phyloP scores from a whole-genome alignment of 2,888 invertebrate species.

The Drosophila ezoana region DNA sequence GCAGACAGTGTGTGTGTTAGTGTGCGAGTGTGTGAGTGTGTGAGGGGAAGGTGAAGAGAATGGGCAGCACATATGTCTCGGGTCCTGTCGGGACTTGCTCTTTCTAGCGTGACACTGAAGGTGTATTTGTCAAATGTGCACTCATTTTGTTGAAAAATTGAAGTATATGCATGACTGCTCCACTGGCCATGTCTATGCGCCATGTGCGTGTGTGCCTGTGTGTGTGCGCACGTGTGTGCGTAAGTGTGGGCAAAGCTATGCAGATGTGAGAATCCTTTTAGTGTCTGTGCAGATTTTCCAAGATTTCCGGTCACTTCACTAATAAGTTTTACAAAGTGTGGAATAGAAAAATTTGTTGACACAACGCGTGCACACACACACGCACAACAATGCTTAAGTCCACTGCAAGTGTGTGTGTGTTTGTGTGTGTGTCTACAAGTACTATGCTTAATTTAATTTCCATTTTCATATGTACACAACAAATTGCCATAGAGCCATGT shows the following conservation, averaged over 20 bases:
- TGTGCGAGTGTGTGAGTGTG: background rate
- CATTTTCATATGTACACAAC: constrained; percentile 50
- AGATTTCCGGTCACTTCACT: constrained; percentile 81
- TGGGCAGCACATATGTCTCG: constrained; percentile 61
- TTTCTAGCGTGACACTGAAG: constrained; percentile 59
- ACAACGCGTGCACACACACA: constrained; percentile 43
- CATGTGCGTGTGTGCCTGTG: constrained; percentile 4
- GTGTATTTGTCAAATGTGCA: constrained; percentile 79
- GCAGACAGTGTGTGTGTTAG: constrained; percentile 9
- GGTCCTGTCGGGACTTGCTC: constrained; percentile 57
- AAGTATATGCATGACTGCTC: constrained; percentile 79
- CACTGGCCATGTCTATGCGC: constrained; percentile 32
- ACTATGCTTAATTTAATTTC: constrained; percentile 72
- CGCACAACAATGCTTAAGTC: constrained; percentile 1
- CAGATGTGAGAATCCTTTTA: constrained; percentile 60
- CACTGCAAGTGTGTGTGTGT: constrained; percentile 5
- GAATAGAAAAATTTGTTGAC: constrained; percentile 63
- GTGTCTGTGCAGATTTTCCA: constrained; percentile 68
- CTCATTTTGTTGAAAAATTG: constrained; percentile 79
- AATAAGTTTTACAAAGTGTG: constrained; percentile 77
- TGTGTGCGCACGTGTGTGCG: constrained; percentile 24
- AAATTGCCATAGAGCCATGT: constrained; percentile 60
- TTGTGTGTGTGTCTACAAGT: constrained; percentile 12
- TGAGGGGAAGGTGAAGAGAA: background rate
- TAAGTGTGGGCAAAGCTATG: constrained; percentile 35